Conservation (phyloP, 2,888 invertebrate species). For the Apamea crenata region DNA sequence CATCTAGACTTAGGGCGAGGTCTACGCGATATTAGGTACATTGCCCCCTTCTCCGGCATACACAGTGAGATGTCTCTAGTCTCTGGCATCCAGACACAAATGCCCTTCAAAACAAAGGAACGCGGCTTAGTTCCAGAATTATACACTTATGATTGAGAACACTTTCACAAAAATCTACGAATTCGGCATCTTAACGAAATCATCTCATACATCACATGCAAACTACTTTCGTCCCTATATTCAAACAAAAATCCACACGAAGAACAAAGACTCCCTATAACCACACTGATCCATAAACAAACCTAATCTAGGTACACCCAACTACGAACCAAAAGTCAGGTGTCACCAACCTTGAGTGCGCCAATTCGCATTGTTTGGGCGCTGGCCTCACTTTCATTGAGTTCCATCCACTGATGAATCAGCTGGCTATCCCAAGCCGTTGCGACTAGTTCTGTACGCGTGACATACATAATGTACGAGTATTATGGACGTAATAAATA, state of each 20-base stretch:
- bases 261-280: not conserved
- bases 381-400: slow-evolving; percentile 78
- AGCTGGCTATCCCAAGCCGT: slow-evolving; percentile 85
- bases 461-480: slow-evolving; percentile 78
- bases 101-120: not conserved
- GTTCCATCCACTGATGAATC: slow-evolving; percentile 79
- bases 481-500: slow-evolving; percentile 8
- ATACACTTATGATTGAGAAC: not conserved
- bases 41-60: not conserved
- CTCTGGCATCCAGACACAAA: not conserved
- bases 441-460: slow-evolving; percentile 81
- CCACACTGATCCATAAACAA: not conserved
- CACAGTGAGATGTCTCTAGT: not conserved
- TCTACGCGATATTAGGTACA: not conserved
- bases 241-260: not conserved
- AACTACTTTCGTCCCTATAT: not conserved
- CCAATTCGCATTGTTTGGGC: slow-evolving; percentile 69
- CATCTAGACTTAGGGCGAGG: not conserved
- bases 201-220: not conserved
- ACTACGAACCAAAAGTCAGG: slow-evolving; percentile 28
- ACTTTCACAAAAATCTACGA: not conserved
- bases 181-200: not conserved
- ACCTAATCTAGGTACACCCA: slow-evolving; percentile 29
- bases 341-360: slow-evolving; percentile 62
- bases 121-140: not conserved